Percentiles rank a stretch among this genome's conserved stretches.
Conservation (phyloP, 2,113 vertebrate species). For the Hystrix brachyura region DNA sequence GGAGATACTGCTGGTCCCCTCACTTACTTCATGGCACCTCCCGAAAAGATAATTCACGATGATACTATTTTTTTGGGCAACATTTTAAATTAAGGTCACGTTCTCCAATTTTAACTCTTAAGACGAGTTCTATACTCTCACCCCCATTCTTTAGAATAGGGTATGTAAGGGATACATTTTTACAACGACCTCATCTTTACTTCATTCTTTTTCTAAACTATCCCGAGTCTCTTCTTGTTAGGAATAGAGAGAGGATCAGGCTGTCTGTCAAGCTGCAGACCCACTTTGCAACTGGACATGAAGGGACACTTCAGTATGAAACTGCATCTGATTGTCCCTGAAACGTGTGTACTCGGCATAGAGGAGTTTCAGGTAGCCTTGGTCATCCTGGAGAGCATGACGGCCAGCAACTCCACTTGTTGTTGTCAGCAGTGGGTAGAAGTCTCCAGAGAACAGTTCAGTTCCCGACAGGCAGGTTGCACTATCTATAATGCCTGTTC, state of each 20-base stretch:
- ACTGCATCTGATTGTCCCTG: neutral
- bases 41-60: neutral
- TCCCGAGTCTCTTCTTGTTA: neutral
- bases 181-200: fast-evolving
- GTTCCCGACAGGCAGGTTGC: neutral
- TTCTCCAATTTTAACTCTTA: neutral
- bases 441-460: neutral
- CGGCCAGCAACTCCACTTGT: neutral
- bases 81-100: neutral
- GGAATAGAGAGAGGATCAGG: neutral
- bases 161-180: neutral
- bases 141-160: neutral
- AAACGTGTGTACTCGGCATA: neutral
- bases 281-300: neutral
- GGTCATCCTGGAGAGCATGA: neutral
- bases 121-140: neutral
- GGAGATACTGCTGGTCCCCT: neutral
- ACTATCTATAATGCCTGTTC: neutral
- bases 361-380: neutral
- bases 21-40: neutral
- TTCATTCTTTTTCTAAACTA: neutral
- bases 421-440: neutral
- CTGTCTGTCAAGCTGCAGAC: neutral
- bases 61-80: neutral
- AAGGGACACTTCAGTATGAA: neutral